Base-by-base conservation (phyloP, 92 coral and sea anemone species). In the Virgularia gustaviana region DNA sequence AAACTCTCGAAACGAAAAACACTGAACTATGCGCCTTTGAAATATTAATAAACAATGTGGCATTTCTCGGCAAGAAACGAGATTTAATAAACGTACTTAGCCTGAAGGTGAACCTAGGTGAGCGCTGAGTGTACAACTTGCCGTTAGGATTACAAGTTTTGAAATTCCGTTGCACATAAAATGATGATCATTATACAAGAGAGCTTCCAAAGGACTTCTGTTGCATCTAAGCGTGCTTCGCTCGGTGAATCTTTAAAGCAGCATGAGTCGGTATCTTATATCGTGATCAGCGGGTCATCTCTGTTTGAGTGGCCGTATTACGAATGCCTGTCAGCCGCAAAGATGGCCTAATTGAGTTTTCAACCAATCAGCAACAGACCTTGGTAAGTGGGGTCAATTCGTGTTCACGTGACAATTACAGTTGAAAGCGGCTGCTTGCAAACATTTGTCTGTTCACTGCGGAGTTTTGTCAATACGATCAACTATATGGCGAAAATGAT, bases 301-400 rank as follows among this genome's bases (percentile, higher is more conserved):
- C 75, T 49, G 61, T 51, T 68, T 68, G 75, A 68, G 75, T 68
- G 75, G 59, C 75, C 60, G 53, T 49, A 68, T 68, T 68, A 55
- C 49, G 75, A 68, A 51, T 68, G n/a, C 75, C 9, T 68, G 75
- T 68, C 75, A 68, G 61, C 75, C 75, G 75, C 75, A 68, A 65
- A 68, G 75, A 68, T 68, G 59, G 55, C 38, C 55, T 68, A 27
- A 68, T 51, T 68, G 59, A 68, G 59, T 15, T 68, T 27, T 49
- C 22, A 19, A 27, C 75, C 75, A 68, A 68, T 68, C 75, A 68
- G 0, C 18, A 28, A 4, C 22, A 45, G 1, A 47, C 20, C 13
- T 49, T 31, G 45, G 59, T 68, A 68, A 68, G 75, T 68, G 75
- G 74, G 75, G 75, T 68, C 75, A 68, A 34, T 39, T 36, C 22